Evolutionary conservation across 2,888 invertebrate species (phyloP).

Genomic region (Pyralis farinalis): DNA sequence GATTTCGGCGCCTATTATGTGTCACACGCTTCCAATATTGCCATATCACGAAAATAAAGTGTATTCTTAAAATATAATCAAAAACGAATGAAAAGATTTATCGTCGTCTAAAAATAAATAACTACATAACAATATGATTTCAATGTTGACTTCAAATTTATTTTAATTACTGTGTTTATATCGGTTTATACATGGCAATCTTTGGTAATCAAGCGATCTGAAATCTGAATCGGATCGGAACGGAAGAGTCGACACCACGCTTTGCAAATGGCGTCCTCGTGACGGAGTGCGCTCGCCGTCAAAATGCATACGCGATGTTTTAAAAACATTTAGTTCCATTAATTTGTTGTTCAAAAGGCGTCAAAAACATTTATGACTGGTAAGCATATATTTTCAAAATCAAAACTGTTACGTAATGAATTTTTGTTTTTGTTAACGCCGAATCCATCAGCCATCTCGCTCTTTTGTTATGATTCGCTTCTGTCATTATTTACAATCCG

Average conservation of each 20-base stretch:
- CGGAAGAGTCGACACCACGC: conserved; percentile 17
- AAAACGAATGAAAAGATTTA: no score
- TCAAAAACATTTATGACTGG: conserved; percentile 22
- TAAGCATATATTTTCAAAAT: conserved; percentile 19
- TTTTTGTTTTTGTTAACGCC: conserved; percentile 52
- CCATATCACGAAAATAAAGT: conserved; percentile 1
- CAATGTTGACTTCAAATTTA: no score
- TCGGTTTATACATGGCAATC: not conserved
- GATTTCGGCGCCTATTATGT: conserved; percentile 1
- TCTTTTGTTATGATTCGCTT: conserved; percentile 73
- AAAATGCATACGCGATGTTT: conserved; percentile 60
- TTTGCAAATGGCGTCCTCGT: conserved; percentile 69
- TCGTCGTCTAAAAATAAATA: no score
- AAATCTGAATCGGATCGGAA: no score
- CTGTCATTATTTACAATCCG: conserved; percentile 73
- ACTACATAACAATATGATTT: no score
- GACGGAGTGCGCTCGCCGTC: conserved; percentile 53
- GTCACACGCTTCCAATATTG: not conserved
- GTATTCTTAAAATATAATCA: not conserved
- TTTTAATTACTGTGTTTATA: no score
- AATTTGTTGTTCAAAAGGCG: conserved; percentile 25
- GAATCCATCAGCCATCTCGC: conserved; percentile 52
- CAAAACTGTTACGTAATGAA: conserved; percentile 45
- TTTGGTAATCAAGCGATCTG: conserved; percentile 2
- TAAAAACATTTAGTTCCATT: conserved; percentile 36